Base-by-base conservation (phyloP, 2,888 invertebrate genomes). In the Cataglyphis albicans region DNA sequence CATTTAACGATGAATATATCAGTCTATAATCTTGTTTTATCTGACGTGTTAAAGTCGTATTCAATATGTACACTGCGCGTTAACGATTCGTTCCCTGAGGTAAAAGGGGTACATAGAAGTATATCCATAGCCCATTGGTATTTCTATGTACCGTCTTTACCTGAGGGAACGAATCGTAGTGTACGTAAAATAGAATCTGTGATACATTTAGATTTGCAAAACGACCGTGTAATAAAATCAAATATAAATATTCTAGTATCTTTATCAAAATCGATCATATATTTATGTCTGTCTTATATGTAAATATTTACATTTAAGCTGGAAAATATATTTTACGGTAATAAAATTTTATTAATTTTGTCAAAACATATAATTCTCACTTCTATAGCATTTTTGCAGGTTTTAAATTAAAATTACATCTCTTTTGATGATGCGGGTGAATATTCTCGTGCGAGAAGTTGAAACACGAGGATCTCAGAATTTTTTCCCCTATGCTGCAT, bases 361-460 rank as follows among this genome's bases (percentile, higher is more conserved):
- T 32, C 63, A 32, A 9, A 48, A 9, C 29, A 18, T 15, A 5
- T 32, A 38, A 12, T 29, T 55, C 15, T 65, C 29, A 21, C 21
- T 6, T 41, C 3, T 52, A 18, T 7, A 35, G 25, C 18, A n/a
- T 38, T 25, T 55, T 59, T 44, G 21, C 70, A 12, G 35, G 70
- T 57, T 57, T 57, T 15, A 78, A 78, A 70, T 78, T 70, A 70
- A 78, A 72, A 72, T 70, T 44, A 48, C 18, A 72, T 59, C 44
- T 61, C 44, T 61, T 35, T 35, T 25, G 44, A 10, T 44, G 35
- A 70, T 78, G 15, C 12, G 12, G 12, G 15, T 44, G 44, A 78
- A 59, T 70, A 32, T 68, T 10, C 41, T 44, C 59, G 32, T 21
- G 35, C 61, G 32, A 35, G 57, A 68, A 32, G 44, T 18, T 21